Evolutionary conservation across 2,113 vertebrate species (phyloP).

Genomic region (Stegastes partitus): DNA sequence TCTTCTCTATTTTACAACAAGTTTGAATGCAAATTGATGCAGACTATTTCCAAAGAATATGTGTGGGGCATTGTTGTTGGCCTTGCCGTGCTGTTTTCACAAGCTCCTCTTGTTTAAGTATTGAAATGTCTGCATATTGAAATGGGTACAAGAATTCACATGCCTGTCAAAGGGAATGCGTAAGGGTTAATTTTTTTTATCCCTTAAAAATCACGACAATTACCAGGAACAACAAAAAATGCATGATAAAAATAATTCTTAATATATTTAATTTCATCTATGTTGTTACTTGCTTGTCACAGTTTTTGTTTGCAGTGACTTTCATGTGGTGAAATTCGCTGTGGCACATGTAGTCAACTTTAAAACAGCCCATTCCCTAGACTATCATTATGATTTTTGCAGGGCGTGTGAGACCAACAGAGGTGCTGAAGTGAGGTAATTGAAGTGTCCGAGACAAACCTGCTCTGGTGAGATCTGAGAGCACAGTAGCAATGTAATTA

Average conservation of each 20-base stretch:
- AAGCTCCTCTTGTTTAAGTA: constrained; percentile 63
- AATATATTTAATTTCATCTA: not conserved
- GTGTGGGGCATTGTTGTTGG: constrained; percentile 50
- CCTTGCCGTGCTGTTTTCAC: constrained; percentile 63
- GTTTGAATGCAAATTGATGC: constrained; percentile 81
- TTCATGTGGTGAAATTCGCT: not conserved
- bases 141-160: constrained; percentile 13
- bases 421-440: constrained; percentile 61
- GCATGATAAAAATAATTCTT: not conserved
- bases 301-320: not conserved
- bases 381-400: constrained; percentile 58
- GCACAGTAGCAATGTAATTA: constrained; percentile 79
- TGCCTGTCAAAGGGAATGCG: not conserved
- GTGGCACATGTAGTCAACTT: constrained; percentile 17
- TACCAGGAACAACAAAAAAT: not conserved
- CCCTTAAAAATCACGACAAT: not conserved
- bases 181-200: accelerated
- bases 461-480: constrained; percentile 68
- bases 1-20: constrained; percentile 71
- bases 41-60: constrained; percentile 61
- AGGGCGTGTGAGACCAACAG: constrained; percentile 46
- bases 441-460: constrained; percentile 64
- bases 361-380: constrained; percentile 32
- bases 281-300: not conserved
- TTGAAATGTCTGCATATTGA: constrained; percentile 52